Conservation (phyloP, 2,888 invertebrate genomes). For the Calliphora vomitoria region DNA sequence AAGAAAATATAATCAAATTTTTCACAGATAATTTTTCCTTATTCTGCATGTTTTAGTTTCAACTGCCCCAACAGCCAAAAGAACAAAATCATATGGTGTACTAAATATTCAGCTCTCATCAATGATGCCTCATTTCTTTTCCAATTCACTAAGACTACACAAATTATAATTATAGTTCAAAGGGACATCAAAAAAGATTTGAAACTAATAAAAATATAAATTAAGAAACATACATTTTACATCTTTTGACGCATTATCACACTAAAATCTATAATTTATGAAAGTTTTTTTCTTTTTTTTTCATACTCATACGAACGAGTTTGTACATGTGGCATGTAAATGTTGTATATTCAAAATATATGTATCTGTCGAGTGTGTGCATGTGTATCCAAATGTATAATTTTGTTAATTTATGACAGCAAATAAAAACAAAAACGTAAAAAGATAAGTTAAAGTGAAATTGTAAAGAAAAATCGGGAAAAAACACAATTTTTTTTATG, state of each 20-base stretch:
- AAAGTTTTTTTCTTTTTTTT: neutral
- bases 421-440: slow-evolving; percentile 59
- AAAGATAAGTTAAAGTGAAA: slow-evolving; percentile 48
- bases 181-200: slow-evolving; percentile 15
- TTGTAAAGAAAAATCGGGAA: slow-evolving; percentile 23
- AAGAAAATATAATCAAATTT: neutral
- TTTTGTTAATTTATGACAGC: slow-evolving; percentile 62
- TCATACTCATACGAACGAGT: neutral
- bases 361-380: slow-evolving; percentile 4
- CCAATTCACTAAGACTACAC: neutral
- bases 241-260: slow-evolving; percentile 23
- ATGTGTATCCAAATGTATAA: slow-evolving; percentile 38
- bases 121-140: slow-evolving; percentile 4
- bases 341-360: slow-evolving; percentile 2
- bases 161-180: slow-evolving; percentile 23
- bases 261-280: slow-evolving; percentile 33
- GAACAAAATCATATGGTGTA: neutral
- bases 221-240: slow-evolving; percentile 19
- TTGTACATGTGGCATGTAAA: slow-evolving; percentile 4
- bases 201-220: slow-evolving; percentile 9
- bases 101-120: neutral
- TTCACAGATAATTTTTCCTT: neutral
- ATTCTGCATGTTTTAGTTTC: neutral
- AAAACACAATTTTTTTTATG: slow-evolving; percentile 12
- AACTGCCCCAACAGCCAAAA: neutral